Evolutionary conservation across 2,113 vertebrate species (phyloP).

Genomic region (Oreocharis arfaki): DNA sequence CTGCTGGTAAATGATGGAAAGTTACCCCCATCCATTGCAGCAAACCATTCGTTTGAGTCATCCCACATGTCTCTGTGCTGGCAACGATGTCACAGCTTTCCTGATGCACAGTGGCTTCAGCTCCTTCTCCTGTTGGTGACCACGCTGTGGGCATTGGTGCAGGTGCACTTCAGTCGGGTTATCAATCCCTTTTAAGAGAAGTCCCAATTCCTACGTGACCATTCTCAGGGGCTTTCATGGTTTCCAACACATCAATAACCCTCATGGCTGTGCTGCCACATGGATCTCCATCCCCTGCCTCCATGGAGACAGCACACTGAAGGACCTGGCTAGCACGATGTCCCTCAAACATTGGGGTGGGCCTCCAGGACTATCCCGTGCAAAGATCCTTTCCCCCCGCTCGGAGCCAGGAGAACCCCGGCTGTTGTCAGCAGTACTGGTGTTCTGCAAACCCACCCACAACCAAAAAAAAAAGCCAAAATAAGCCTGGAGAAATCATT

Average conservation of each 20-base stretch:
- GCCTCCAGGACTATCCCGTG: fast-evolving
- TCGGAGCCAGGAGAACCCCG: neutral
- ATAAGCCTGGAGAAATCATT: neutral
- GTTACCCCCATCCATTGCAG: neutral
- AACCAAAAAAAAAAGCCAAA: neutral
- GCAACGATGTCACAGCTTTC: neutral
- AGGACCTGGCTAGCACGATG: neutral
- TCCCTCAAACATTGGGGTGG: neutral
- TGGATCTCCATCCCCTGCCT: neutral
- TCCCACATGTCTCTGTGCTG: neutral
- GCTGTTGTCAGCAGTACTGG: neutral
- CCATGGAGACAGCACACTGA: neutral
- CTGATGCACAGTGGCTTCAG: neutral
- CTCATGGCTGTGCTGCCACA: neutral
- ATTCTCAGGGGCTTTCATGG: neutral
- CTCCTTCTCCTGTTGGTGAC: neutral
- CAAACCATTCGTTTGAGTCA: neutral
- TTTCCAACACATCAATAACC: neutral
- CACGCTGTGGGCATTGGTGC: fast-evolving
- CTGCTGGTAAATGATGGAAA: neutral
- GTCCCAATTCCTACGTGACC: fast-evolving
- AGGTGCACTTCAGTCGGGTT: neutral
- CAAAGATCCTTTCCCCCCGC: neutral
- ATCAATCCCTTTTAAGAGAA: neutral
- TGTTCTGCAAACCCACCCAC: neutral